Percentiles rank a stretch among this genome's conserved stretches.
These are phyloP conservation scores for Oscheius sp. DNA, from an alignment of 2,888 invertebrate species.

Conservation along the genomic window DNA sequence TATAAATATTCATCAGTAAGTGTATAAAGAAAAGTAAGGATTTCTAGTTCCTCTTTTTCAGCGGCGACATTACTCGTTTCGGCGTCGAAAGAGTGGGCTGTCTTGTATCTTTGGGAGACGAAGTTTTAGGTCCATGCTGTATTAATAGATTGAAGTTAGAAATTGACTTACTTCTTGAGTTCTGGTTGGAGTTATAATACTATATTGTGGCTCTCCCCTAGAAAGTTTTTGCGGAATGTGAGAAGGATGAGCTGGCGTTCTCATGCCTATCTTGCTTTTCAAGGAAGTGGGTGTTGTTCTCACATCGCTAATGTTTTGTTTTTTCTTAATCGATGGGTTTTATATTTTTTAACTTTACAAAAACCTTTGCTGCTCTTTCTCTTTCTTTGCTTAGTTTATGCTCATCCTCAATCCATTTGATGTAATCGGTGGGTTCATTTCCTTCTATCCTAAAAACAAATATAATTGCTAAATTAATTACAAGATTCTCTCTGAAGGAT, in stretches of 20 bases:
- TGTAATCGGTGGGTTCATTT: not conserved
- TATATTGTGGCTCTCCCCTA: slow-evolving; percentile 2
- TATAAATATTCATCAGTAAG: too few species aligned
- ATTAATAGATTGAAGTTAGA: not conserved
- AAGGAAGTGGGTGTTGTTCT: not conserved
- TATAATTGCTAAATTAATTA: not conserved
- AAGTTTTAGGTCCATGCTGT: slow-evolving; percentile 10
- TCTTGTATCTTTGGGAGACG: not conserved
- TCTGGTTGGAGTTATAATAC: slow-evolving; percentile 7
- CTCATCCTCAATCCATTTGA: slow-evolving; percentile 19
- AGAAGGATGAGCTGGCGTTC: not conserved
- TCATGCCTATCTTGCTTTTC: not conserved
- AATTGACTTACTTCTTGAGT: not conserved
- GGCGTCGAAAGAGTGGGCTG: not conserved
- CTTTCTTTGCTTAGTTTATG: slow-evolving; percentile 2
- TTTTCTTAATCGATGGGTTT: too few species aligned
- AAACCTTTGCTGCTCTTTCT: slow-evolving; percentile 15
- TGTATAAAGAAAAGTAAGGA: too few species aligned
- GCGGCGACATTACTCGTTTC: not conserved
- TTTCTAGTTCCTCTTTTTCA: not conserved
- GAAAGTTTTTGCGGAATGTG: not conserved
- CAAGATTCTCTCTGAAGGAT: slow-evolving; percentile 14
- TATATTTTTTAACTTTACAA: not conserved
- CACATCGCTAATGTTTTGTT: too few species aligned
- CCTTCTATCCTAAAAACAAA: slow-evolving; percentile 18